A percentile compares a stretch with the other conserved stretches of the same genome.
Conservation (phyloP, 2,113 vertebrate species). For the Myotis yumanensis region DNA sequence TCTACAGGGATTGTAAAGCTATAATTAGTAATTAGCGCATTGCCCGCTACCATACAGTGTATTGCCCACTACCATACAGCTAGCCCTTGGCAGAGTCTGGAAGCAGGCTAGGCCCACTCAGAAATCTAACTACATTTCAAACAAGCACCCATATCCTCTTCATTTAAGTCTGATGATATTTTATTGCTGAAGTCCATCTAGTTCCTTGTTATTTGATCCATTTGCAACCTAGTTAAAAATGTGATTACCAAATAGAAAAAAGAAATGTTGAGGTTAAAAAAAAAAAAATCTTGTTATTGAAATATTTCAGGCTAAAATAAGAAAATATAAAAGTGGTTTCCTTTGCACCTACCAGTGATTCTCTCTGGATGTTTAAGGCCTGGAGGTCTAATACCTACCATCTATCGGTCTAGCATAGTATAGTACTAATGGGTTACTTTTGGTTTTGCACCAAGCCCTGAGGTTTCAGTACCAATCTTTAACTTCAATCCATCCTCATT, state of each 20-base stretch:
- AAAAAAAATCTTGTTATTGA: not conserved
- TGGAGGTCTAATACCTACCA: not conserved
- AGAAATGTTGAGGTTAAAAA: not conserved
- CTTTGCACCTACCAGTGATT: not conserved
- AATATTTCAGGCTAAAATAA: not conserved
- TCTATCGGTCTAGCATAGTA: not conserved
- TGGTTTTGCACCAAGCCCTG: not conserved
- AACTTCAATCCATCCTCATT: not conserved
- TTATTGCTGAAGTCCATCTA: not conserved
- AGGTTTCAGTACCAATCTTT: conserved; percentile 10
- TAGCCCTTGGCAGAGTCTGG: not conserved
- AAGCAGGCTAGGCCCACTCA: not conserved
- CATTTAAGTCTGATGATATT: not conserved
- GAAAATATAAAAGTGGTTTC: conserved; percentile 36
- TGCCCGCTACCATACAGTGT: not conserved
- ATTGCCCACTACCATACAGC: accelerated
- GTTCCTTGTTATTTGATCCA: conserved; percentile 36
- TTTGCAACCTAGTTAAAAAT: conserved; percentile 23
- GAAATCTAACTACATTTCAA: not conserved
- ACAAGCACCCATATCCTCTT: not conserved
- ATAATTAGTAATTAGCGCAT: not conserved
- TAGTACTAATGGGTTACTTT: not conserved
- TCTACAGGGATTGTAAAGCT: not conserved
- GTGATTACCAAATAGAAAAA: not conserved
- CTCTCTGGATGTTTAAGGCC: not conserved